Evolutionary conservation across 1,140 invertebrate species (phyloP), one percentile per base, ranked within the genome.

Genomic region (Epicauta chinensis): DNA sequence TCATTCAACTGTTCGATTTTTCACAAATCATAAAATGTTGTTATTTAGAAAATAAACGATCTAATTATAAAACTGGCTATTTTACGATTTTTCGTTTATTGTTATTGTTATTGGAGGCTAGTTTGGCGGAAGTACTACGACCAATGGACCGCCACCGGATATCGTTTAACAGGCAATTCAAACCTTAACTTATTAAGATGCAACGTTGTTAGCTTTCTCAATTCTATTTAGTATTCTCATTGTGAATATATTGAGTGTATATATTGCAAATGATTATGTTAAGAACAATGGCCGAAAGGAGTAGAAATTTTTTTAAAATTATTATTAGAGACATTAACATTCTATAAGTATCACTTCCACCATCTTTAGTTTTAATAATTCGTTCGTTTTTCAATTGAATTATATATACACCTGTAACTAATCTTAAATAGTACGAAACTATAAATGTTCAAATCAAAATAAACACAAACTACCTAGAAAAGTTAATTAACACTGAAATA

Each of bases 191-290:
- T 49, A 49, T 49, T 49, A 49, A 49, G 46, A 49, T 49, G 46
- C 46, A 52, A 37, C 38, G 38, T 43, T 16, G 43, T 41, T 14
- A 52, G 39, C 50, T 51, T 36, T 17, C 17, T 45, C 16, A 37
- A 12, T n/a, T 16, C 50, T 52, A 45, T 35, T 52, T 52, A 52
- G 42, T 52, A 52, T 52, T 35, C 50, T 15, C 23, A 16, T 37
- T 12, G 42, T 44, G 23, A 23, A 3, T 23, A 23, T 23, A 52
- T 45, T 16, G 16, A 37, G 41, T 52, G 50, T 52, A 36, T 52
- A 44, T 34, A 40, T 52, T 44, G 50, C 50, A 31, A 52, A 52
- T 52, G 41, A 52, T 37, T 52, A 52, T 52, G 32, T 44, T 41
- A 32, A 42, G 38, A 39, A 52, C 50, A 52, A 45, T 49, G 38